Conservation (phyloP, 2,113 vertebrate species). For the Acanthochromis polyacanthus region DNA sequence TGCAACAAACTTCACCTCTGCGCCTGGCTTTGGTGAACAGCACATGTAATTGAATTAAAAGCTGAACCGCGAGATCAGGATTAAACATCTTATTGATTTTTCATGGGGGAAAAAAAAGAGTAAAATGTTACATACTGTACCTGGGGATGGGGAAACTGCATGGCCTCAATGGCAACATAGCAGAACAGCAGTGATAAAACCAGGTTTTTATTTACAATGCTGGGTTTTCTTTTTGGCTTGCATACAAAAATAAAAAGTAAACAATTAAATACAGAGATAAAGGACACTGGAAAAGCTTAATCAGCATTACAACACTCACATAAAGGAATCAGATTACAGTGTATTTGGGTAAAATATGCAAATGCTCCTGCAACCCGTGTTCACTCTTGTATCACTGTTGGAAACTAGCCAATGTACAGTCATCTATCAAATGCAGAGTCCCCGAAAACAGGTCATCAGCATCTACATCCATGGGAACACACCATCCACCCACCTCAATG, state of each 20-base stretch:
- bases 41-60: constrained; percentile 46
- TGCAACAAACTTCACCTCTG: constrained; percentile 24
- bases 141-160: constrained; percentile 20
- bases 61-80: constrained; percentile 40
- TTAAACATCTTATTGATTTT: constrained; percentile 45
- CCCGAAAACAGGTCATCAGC: too few species aligned
- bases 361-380: too few species aligned
- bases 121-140: constrained; percentile 6
- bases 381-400: too few species aligned
- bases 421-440: too few species aligned
- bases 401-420: too few species aligned
- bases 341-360: too few species aligned
- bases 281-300: background rate
- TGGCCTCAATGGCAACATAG: background rate
- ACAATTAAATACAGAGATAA: background rate
- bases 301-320: background rate
- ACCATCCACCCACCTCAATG: too few species aligned
- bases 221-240: background rate
- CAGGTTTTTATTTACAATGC: background rate
- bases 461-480: too few species aligned
- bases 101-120: constrained; percentile 28
- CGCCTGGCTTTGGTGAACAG: constrained; percentile 16
- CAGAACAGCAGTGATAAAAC: background rate
- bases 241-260: too few species aligned
- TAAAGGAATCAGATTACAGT: background rate